Base-by-base conservation (phyloP, 2,888 invertebrate species). In the Cerceris ruficornis region DNA sequence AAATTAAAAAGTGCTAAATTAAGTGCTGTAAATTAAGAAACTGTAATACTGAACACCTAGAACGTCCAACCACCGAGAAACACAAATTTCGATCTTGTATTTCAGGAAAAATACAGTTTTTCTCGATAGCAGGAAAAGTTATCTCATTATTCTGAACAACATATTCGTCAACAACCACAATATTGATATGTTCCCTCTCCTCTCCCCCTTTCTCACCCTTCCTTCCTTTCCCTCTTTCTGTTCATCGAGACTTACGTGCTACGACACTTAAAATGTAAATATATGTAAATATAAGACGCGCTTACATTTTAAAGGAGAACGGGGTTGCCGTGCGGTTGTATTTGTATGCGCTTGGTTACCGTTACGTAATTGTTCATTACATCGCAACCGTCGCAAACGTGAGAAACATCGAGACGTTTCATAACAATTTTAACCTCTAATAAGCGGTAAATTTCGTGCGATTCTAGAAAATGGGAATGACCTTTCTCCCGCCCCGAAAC, bases 321-420 rank as follows among this genome's bases (percentile, higher is more conserved):
- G 72, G 68, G 72, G 75, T 69, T 71, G 66, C 54, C 61, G 50
- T 50, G 65, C 43, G 60, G 41, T 41, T 58, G 50, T 60, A 54
- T 65, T 71, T 55, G 64, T 59, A 64, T 42, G 39, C 59, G 46
- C 60, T 75, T 57, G 61, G 59, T 59, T 61, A 58, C 58, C 41
- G 70, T 83, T 83, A 84, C 82, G 76, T 84, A 85, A 83, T 82
- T 62, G 69, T 59, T 71, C 79, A 62, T 74, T 79, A 73, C 74
- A 72, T 55, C 66, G 71, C 61, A 42, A 54, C 57, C 62, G 52
- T 50, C 58, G 65, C 49, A 77, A 81, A 80, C 74, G 74, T 71
- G 77, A 81, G 81, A 57, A 77, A 81, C 67, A 66, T 58, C 9
- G 69, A 54, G 69, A 64, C 55, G 59, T 69, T 79, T 79, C 68